Conservation (phyloP, 2,113 vertebrate species). For the Cryptotis parvus region DNA sequence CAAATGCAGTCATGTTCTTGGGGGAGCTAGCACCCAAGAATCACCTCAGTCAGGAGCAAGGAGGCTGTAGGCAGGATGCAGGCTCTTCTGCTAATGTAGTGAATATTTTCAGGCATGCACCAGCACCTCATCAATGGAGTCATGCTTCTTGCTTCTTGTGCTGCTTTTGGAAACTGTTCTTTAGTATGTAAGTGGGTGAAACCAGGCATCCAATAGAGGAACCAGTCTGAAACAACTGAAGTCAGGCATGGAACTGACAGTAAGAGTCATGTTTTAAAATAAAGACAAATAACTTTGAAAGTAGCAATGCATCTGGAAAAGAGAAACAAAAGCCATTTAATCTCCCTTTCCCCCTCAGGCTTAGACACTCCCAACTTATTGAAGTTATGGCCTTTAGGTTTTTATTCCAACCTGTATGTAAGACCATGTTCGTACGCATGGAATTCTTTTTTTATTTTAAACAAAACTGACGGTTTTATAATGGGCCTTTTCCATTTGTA, state of each 20-base stretch:
- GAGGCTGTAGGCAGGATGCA: background rate
- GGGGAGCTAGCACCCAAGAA: background rate
- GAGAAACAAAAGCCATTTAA: constrained; percentile 4
- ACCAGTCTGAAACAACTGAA: background rate
- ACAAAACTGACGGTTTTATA: background rate
- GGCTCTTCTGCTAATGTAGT: background rate
- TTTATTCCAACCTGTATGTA: background rate
- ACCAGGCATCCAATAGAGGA: background rate
- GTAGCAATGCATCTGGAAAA: background rate
- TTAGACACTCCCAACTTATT: background rate
- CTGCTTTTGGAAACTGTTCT: background rate
- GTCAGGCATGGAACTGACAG: background rate
- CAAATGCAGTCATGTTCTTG: background rate
- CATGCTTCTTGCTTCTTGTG: background rate
- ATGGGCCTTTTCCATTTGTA: background rate
- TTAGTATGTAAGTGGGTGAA: background rate
- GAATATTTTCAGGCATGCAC: background rate
- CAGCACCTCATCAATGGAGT: background rate
- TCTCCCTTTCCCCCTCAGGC: background rate
- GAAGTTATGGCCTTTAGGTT: background rate
- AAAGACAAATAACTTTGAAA: background rate
- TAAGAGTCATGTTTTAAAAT: background rate
- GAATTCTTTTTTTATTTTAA: background rate
- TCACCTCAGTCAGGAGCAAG: background rate
- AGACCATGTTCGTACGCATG: background rate